Evolutionary conservation across 2,113 vertebrate species (phyloP), one percentile per base, ranked within the genome.

Genomic region (Aspidoscelis tigris): DNA sequence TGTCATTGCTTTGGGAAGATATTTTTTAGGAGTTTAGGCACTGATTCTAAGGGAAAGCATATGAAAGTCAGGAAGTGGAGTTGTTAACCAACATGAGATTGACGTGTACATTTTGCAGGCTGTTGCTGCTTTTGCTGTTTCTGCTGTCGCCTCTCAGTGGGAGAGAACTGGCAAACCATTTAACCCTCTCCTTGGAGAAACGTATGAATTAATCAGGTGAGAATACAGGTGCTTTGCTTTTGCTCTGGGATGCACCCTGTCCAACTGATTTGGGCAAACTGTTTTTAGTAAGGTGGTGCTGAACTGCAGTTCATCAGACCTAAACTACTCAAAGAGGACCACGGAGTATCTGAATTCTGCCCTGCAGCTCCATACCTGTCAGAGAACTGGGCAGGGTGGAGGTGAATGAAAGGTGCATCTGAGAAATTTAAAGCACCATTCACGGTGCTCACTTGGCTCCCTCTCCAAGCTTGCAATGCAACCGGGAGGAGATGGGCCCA

Each of bases 161-260:
- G 98, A 99, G 92, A 96, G 98, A 94, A 99, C 98, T 90, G 98
- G 98, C 95, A 99, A 99, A 91, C 98, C 98, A 2, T 99, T 99
- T 94, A 99, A 99, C 87, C 98, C 98, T 0, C 96, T 99, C 58
- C 89, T 99, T 89, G 98, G 98, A 87, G 98, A 99, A 93, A 99
- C 98, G 0, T 99, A 97, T 84, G 98, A 99, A 89, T 94, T 99
- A 81, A 93, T 94, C 93, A 97, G 98, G 98, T 99, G 94, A 90
- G 89, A 73, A 69, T 83, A 14, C 14, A 21, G 68, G 16, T 43
- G 69, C 14, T 5, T 61, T 33, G 3, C 44, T 78, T 78, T 70
- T 26, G 44, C 18, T 78, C 44, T 47, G 41, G 14, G 18, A 33
- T 8, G 22, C 11, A 26, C 61, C 5, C 5, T 44, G 22, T 65